Percentiles rank a stretch among this genome's conserved stretches.
Evolutionary conservation across 2,113 vertebrate species (phyloP).

Genomic region (Terrapene triunguis): DNA sequence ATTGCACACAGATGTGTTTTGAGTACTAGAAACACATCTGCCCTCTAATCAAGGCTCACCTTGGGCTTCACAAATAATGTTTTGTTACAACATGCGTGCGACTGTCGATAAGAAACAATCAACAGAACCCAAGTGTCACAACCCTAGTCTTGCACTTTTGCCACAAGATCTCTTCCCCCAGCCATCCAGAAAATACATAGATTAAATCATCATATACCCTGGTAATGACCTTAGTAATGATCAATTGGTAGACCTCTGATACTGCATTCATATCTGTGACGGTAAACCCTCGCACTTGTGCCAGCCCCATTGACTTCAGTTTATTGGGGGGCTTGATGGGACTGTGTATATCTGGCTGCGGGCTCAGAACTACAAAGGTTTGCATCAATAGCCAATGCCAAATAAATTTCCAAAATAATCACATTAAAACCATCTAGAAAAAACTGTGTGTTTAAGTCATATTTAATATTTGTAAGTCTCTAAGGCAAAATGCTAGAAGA

Average conservation of each 20-base stretch:
- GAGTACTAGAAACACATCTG: neutral
- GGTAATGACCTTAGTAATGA: neutral
- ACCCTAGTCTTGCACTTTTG: neutral
- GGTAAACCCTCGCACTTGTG: accelerated
- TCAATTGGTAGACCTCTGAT: accelerated
- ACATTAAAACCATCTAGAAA: neutral
- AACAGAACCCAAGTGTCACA: neutral
- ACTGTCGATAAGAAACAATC: neutral
- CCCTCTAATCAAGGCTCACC: neutral
- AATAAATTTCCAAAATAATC: neutral
- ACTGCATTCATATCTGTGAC: neutral
- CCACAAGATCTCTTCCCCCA: neutral
- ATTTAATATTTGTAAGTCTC: neutral
- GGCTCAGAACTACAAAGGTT: neutral
- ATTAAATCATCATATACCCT: neutral
- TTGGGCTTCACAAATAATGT: neutral
- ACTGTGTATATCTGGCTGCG: neutral
- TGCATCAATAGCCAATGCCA: neutral
- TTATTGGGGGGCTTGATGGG: neutral
- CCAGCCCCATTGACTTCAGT: neutral
- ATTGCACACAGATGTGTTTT: neutral
- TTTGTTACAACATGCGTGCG: neutral
- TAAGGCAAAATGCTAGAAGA: neutral
- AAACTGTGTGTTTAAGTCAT: neutral
- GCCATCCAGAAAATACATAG: neutral